Evolutionary conservation across 2,113 vertebrate genomes (phyloP).

Genomic region (Saccopteryx bilineata): DNA sequence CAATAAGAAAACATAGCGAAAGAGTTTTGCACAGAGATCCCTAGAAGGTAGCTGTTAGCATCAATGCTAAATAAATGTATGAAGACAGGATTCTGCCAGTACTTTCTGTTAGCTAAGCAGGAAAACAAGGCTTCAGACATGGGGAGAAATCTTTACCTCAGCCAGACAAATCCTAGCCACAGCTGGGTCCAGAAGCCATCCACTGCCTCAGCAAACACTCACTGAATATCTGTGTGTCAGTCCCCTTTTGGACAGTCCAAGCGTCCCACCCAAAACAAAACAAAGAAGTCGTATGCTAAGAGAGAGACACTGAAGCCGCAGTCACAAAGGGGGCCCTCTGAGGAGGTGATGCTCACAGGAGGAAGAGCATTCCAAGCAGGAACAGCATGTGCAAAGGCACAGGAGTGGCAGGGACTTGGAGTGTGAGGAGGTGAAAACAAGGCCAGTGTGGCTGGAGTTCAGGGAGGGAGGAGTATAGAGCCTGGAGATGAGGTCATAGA

Average conservation of each 20-base stretch:
- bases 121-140: not conserved
- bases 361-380: not conserved
- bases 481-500: slow-evolving; percentile 50
- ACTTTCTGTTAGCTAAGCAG: not conserved
- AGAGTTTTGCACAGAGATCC: not conserved
- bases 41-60: not conserved
- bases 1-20: not conserved
- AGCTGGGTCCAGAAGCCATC: not conserved
- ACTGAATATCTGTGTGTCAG: not conserved
- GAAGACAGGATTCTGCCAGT: not conserved
- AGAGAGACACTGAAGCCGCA: not conserved
- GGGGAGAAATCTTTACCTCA: not conserved
- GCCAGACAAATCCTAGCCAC: not conserved
- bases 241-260: not conserved
- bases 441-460: not conserved
- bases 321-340: not conserved
- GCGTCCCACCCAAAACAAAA: not conserved
- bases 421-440: not conserved
- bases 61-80: not conserved
- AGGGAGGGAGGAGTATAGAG: not conserved
- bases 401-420: not conserved
- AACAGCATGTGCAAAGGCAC: slow-evolving; percentile 1
- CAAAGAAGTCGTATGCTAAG: not conserved
- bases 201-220: not conserved
- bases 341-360: not conserved